Percentiles rank a stretch among this genome's conserved stretches.
Conservation (phyloP, 2,113 vertebrate genomes). For the Arothron firmamentum region DNA sequence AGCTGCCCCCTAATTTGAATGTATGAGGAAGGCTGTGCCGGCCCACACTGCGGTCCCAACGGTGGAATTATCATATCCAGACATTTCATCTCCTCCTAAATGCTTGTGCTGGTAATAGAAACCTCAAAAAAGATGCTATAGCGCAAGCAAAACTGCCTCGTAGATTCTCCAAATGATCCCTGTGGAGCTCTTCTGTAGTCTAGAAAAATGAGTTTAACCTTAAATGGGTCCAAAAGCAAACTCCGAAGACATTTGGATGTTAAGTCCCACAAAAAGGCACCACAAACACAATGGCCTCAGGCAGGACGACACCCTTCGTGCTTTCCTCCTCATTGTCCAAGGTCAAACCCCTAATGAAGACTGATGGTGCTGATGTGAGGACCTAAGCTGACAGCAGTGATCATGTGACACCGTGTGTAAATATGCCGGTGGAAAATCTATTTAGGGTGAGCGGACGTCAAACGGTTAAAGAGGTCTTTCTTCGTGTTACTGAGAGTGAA, state of each 20-base stretch:
- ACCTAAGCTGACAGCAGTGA: conserved; percentile 30
- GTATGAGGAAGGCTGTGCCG: conserved; percentile 6
- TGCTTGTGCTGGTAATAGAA: conserved; percentile 3
- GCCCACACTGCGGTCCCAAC: background rate
- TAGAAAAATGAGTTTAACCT: too few species aligned
- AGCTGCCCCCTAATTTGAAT: conserved; percentile 18
- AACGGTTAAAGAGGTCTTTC: background rate
- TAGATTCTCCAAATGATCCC: background rate
- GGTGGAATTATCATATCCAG: conserved; percentile 2
- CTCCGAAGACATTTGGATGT: too few species aligned
- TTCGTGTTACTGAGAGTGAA: background rate
- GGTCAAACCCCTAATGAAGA: conserved; percentile 59
- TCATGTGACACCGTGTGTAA: conserved; percentile 8
- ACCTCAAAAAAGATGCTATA: conserved; percentile 14
- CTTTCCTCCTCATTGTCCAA: conserved; percentile 33
- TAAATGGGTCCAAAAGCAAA: too few species aligned
- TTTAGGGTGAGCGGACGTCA: background rate
- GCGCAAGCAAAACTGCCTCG: conserved; percentile 9
- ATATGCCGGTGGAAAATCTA: background rate
- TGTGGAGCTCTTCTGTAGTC: too few species aligned
- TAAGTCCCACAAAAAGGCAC: too few species aligned
- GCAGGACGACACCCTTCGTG: conserved; percentile 16
- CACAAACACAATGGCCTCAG: too few species aligned
- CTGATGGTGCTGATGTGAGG: conserved; percentile 41
- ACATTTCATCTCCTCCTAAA: conserved; percentile 7